Evolutionary conservation across 2,888 invertebrate genomes (phyloP).

Genomic region (Galerucella calmariensis): DNA sequence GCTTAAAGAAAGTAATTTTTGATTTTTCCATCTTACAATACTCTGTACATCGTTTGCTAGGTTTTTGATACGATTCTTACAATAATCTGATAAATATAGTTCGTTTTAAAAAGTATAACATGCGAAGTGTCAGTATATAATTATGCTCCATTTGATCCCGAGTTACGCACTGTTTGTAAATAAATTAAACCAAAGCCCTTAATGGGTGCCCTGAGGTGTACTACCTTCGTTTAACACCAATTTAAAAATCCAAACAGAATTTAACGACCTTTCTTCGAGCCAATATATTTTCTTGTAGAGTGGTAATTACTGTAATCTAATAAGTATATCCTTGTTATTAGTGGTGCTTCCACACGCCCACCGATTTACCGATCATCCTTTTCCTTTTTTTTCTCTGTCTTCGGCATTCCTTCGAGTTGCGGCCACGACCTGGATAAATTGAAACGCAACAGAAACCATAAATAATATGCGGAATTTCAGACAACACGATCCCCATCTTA

Average conservation of each 20-base stretch:
- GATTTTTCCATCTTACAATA: no score
- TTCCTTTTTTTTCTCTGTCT: slow-evolving; percentile 28
- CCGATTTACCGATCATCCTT: slow-evolving; percentile 38
- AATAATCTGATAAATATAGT: no score
- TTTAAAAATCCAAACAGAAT: slow-evolving; percentile 35
- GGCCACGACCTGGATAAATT: slow-evolving; percentile 56
- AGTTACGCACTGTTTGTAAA: slow-evolving; percentile 6
- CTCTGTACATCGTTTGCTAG: no score
- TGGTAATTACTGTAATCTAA: slow-evolving; percentile 63
- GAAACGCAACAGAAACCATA: slow-evolving; percentile 63
- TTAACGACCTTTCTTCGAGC: slow-evolving; percentile 38
- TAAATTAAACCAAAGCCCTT: slow-evolving; percentile 22
- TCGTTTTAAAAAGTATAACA: no score
- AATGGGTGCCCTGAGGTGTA: slow-evolving; percentile 27
- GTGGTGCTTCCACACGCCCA: slow-evolving; percentile 63
- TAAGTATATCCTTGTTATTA: slow-evolving; percentile 60
- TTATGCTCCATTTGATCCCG: neutral
- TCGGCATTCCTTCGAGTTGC: slow-evolving; percentile 19
- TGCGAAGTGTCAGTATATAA: neutral
- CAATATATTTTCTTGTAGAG: slow-evolving; percentile 50
- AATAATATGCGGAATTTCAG: slow-evolving; percentile 64
- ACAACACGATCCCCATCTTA: slow-evolving; percentile 59
- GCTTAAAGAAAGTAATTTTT: no score
- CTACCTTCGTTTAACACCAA: slow-evolving; percentile 27
- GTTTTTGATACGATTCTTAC: no score